Evolutionary conservation across 2,888 invertebrate species (phyloP).

Genomic region (Dynastes hyllus): DNA sequence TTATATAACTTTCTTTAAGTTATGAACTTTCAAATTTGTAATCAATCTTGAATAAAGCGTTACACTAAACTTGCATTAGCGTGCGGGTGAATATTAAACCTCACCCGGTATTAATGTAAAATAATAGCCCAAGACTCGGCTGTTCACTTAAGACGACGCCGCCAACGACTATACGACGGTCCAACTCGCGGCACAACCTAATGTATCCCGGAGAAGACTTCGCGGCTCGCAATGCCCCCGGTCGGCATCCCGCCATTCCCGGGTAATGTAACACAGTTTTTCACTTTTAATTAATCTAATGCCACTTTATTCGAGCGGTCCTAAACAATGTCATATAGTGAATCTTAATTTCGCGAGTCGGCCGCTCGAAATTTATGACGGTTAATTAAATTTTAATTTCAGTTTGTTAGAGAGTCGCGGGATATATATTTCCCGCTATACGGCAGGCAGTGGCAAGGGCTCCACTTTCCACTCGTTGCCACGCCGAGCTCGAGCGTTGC

Average conservation of each 20-base stretch:
- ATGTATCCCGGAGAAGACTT: slow-evolving; percentile 57
- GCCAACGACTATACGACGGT: slow-evolving; percentile 20
- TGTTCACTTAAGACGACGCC: slow-evolving; percentile 62
- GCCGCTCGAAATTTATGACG: slow-evolving; percentile 66
- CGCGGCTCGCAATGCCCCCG: neutral
- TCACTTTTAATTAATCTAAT: slow-evolving; percentile 71
- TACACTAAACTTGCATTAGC: slow-evolving; percentile 67
- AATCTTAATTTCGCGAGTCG: slow-evolving; percentile 69
- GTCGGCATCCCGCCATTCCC: slow-evolving; percentile 52
- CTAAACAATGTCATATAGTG: slow-evolving; percentile 70
- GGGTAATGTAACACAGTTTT: slow-evolving; percentile 69
- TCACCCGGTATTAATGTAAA: slow-evolving; percentile 64
- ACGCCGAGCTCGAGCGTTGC: too few species aligned
- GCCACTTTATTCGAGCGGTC: slow-evolving; percentile 69
- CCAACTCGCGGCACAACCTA: slow-evolving; percentile 58
- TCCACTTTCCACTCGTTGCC: too few species aligned
- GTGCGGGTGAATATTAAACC: slow-evolving; percentile 60
- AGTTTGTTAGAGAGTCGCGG: slow-evolving; percentile 59
- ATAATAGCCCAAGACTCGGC: slow-evolving; percentile 63
- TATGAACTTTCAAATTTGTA: slow-evolving; percentile 63
- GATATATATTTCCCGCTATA: slow-evolving; percentile 3
- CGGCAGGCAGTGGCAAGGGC: too few species aligned
- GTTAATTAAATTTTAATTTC: slow-evolving; percentile 71
- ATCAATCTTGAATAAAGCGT: slow-evolving; percentile 65
- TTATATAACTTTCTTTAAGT: slow-evolving; percentile 45